Percentiles rank a stretch among this genome's conserved stretches.
phyloP scores from a whole-genome alignment of 1,140 invertebrate species.

The Caerostris darwini region DNA sequence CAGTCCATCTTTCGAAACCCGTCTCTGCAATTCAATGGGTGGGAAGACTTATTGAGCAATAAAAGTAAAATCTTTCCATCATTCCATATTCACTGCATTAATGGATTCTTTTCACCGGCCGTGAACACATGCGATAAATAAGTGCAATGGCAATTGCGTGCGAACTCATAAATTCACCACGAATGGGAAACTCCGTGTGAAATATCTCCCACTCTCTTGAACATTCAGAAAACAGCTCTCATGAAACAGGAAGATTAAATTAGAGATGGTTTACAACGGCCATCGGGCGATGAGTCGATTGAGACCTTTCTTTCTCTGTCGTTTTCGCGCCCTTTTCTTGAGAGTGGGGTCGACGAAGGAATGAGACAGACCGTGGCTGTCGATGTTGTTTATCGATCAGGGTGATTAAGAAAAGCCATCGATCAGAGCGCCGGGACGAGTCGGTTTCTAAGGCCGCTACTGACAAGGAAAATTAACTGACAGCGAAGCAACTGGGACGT shows the following conservation, averaged over 20 bases:
- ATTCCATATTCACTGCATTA: background rate
- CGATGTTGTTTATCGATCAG: constrained; percentile 66
- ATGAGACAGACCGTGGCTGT: constrained; percentile 37
- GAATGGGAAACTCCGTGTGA: constrained; percentile 15
- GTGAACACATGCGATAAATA: constrained; percentile 13
- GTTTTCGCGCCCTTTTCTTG: constrained; percentile 13
- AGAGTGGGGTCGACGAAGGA: background rate
- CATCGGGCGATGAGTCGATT: constrained; percentile 32
- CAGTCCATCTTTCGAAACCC: background rate
- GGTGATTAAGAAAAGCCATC: constrained; percentile 60
- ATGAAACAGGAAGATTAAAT: constrained; percentile 48
- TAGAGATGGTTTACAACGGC: constrained; percentile 8
- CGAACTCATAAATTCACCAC: background rate
- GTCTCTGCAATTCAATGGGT: constrained; percentile 5
- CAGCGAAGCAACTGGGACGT: constrained; percentile 40
- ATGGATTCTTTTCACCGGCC: constrained; percentile 2
- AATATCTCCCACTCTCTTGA: constrained; percentile 18
- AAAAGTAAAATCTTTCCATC: constrained; percentile 27
- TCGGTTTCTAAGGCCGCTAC: background rate
- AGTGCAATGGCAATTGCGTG: background rate
- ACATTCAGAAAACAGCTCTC: background rate
- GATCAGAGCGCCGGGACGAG: background rate
- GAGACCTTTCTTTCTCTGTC: background rate
- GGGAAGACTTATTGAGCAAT: background rate
- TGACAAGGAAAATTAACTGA: constrained; percentile 69